phyloP scores from a whole-genome alignment of 2,888 invertebrate genomes.

The Vesta saturnalis region DNA sequence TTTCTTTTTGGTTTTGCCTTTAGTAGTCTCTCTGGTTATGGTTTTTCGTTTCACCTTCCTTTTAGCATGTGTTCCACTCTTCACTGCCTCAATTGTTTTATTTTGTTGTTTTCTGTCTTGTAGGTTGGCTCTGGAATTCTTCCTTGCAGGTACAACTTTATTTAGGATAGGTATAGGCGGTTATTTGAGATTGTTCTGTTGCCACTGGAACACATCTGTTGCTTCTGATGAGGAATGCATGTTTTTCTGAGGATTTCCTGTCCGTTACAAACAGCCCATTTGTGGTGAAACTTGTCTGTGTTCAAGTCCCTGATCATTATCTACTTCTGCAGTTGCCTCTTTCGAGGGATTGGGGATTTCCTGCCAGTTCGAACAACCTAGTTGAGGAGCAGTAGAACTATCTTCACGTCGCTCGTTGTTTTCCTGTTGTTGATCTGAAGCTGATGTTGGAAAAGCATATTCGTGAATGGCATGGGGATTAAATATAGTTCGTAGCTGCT shows the following conservation, averaged over 20 bases:
- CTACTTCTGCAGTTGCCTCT: not conserved
- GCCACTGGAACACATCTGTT: not conserved
- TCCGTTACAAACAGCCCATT: not conserved
- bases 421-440: not conserved
- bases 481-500: not conserved
- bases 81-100: too few species aligned
- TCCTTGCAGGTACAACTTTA: not conserved
- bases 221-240: not conserved
- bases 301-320: too few species aligned
- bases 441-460: not conserved
- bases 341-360: not conserved
- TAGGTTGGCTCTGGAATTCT: conserved; percentile 3
- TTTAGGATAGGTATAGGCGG: not conserved
- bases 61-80: not conserved
- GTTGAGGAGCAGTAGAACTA: not conserved
- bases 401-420: not conserved
- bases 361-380: too few species aligned
- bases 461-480: not conserved
- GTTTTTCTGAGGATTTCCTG: too few species aligned
- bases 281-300: not conserved
- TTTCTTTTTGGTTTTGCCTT: not conserved
- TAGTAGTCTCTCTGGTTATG: too few species aligned
- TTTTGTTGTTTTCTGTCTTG: not conserved
- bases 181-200: not conserved
- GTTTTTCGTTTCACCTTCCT: not conserved